Percentiles rank a stretch among this genome's conserved stretches.
phyloP scores from a whole-genome alignment of 35 echinoderm and acorn worm genomes.

The Anneissia japonica region DNA sequence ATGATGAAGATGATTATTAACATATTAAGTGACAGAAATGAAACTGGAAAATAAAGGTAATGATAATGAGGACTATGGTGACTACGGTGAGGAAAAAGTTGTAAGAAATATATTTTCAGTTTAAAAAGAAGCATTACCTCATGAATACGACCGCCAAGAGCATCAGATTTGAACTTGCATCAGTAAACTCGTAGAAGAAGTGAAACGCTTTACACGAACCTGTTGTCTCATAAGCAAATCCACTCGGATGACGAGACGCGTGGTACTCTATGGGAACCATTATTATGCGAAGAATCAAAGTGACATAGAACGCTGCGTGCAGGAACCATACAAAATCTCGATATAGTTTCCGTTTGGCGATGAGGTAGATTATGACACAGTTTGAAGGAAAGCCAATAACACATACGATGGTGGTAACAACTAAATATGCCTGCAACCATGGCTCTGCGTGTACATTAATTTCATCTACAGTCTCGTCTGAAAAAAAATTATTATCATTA shows the following conservation, averaged over 20 bases:
- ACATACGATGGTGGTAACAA: background rate
- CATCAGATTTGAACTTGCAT: background rate
- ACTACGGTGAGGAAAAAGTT: too few species aligned
- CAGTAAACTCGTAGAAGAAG: background rate
- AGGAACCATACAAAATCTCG: background rate
- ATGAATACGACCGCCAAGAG: background rate
- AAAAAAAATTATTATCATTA: background rate
- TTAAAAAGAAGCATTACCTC: background rate
- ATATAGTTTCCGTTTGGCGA: background rate
- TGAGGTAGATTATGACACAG: background rate
- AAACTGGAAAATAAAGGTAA: too few species aligned
- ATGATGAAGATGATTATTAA: too few species aligned
- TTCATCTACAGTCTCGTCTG: background rate
- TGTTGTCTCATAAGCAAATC: background rate
- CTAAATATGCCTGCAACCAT: background rate
- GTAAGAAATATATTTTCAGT: too few species aligned
- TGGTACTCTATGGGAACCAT: background rate
- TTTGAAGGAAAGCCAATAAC: background rate
- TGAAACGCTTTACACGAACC: background rate
- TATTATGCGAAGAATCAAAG: background rate
- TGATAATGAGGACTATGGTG: too few species aligned
- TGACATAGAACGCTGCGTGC: background rate
- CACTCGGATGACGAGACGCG: background rate
- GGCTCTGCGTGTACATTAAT: background rate
- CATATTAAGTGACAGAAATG: too few species aligned